Evolutionary conservation across 2,113 vertebrate species (phyloP), one percentile per base, ranked within the genome.

Genomic region (Petroica traversi): DNA sequence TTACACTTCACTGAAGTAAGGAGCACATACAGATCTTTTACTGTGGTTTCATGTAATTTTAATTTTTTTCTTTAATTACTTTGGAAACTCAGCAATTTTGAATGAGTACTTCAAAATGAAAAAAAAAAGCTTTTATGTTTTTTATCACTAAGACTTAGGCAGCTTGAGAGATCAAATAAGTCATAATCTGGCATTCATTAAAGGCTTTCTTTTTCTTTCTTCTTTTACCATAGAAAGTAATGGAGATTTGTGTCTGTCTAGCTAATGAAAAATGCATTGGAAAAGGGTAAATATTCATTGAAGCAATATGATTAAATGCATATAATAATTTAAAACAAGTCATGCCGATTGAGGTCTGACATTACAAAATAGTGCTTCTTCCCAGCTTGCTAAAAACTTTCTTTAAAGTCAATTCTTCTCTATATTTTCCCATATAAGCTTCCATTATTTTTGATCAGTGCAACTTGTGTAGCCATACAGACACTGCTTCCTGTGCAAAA

Each of bases 101-200:
- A 66, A 25, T 73, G 19, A 75, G 8, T 34, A 67, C 69, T 88
- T 95, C 71, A 95, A 93, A 91, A 88, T 71, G 78, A 83, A 84
- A 74, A 40, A 74, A 40, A 91, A 73, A 24, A 4, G 22, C 48
- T 90, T 77, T 96, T 22, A 92, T 91, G 76, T 51, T 85, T 92
- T 88, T 92, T 92, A 90, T 84, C 82, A n/a, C 29, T 62, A 67
- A 51, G 71, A 46, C 49, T 78, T 90, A 41, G 19, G 41, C 67
- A 94, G 54, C 58, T 90, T 80, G 75, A 86, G 46, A 88, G 78
- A 95, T 88, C 85, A 94, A 96, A 89, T 77, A 55, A 94, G 23
- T 83, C 63, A 76, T 83, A 92, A 79, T 93, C 62, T 72, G 38
- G 52, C 89, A 92, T 85, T 89, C 66, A 85, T 29, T 61, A 59